phyloP scores from a whole-genome alignment of 2,888 invertebrate species.

The Meta bourneti region DNA sequence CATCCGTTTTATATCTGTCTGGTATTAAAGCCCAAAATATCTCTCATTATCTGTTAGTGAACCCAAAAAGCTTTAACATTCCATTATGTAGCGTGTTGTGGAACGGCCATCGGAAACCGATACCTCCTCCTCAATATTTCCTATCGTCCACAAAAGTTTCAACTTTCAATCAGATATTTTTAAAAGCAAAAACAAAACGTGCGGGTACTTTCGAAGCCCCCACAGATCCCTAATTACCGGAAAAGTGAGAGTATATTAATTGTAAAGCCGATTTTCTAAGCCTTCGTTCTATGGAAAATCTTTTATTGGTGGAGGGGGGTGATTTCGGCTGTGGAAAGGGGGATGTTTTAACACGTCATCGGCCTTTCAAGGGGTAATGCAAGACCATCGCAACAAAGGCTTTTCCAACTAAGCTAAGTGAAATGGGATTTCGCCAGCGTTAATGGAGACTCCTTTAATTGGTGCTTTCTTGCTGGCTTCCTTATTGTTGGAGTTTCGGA shows the following conservation, averaged over 20 bases:
- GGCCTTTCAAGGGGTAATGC: neutral
- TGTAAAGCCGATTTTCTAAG: constrained; percentile 40
- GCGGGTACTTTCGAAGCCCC: neutral
- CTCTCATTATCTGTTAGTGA: constrained; percentile 36
- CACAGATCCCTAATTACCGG: constrained; percentile 8
- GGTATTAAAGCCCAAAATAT: neutral
- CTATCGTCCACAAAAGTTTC: constrained; percentile 45
- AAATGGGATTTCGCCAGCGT: neutral
- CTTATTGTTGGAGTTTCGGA: neutral
- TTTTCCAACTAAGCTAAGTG: neutral
- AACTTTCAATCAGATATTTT: constrained; percentile 16
- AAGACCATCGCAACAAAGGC: neutral
- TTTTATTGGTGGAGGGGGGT: neutral
- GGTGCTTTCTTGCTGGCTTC: neutral
- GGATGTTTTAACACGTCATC: constrained; percentile 5
- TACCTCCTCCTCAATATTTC: constrained; percentile 50
- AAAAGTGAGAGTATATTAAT: constrained; percentile 43
- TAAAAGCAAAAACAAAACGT: constrained; percentile 6
- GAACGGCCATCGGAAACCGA: constrained; percentile 41
- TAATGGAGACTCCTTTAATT: neutral
- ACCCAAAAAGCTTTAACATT: constrained; percentile 48
- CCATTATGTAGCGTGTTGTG: constrained; percentile 15
- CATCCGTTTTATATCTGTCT: neutral
- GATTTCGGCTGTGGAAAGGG: neutral
- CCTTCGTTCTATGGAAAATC: neutral